A percentile compares a stretch with the other conserved stretches of the same genome.
Evolutionary conservation across 2,797 vertebrate genomes (phyloP).

Genomic region (Atherinosoma microstoma): DNA sequence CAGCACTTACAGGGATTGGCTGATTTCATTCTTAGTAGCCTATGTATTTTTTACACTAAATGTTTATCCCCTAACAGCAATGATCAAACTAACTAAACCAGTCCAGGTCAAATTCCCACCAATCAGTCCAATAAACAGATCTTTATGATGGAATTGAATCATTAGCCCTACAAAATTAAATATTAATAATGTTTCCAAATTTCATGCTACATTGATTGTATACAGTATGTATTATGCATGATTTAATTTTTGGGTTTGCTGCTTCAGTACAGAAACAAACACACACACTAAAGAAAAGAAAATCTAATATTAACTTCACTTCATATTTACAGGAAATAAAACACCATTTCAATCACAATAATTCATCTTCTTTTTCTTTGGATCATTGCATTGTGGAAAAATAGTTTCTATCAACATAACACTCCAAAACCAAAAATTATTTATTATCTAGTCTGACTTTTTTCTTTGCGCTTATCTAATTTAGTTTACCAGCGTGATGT

Average conservation of each 20-base stretch:
- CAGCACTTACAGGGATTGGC: no score
- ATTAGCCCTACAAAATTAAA: neutral
- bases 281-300: neutral
- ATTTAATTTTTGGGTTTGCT: neutral
- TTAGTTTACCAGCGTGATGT: neutral
- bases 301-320: neutral
- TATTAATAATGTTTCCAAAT: conserved; percentile 1
- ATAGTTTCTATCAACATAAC: neutral
- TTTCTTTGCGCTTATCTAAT: neutral
- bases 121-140: neutral
- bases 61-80: neutral
- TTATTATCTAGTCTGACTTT: neutral
- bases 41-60: neutral
- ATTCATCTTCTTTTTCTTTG: conserved; percentile 16
- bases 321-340: neutral
- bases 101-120: neutral
- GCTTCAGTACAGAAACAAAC: neutral
- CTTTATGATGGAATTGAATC: neutral
- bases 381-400: conserved; percentile 12
- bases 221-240: neutral
- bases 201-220: neutral
- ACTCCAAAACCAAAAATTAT: conserved; percentile 7
- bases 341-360: neutral
- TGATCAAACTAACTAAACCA: neutral
- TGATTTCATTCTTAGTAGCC: no score